phyloP scores from a whole-genome alignment of 2,888 invertebrate species.

The Ochropleura plecta region DNA sequence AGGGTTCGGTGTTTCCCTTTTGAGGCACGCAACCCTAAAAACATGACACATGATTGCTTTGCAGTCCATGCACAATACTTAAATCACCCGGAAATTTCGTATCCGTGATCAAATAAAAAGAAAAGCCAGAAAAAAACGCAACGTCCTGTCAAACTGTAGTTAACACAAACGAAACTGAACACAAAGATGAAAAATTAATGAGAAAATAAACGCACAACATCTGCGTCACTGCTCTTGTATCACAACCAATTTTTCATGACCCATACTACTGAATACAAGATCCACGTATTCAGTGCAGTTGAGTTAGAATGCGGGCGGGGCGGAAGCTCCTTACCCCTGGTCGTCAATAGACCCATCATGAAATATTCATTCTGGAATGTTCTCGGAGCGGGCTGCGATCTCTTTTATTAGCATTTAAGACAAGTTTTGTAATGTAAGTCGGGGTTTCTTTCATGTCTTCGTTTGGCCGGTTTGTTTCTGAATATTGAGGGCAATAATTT shows the following conservation, averaged over 20 bases:
- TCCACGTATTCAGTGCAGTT: slow-evolving; percentile 34
- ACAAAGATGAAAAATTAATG: slow-evolving; percentile 83
- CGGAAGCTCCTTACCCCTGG: slow-evolving; percentile 71
- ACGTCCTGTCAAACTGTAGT: slow-evolving; percentile 72
- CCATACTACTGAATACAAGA: slow-evolving; percentile 62
- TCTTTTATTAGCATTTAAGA: slow-evolving; percentile 86
- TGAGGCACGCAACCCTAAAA: no score
- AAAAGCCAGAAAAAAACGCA: slow-evolving; percentile 43
- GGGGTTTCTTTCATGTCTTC: slow-evolving; percentile 74
- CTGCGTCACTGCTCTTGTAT: slow-evolving; percentile 76
- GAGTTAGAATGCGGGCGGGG: slow-evolving; percentile 53
- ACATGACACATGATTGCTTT: slow-evolving; percentile 1
- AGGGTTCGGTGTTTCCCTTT: no score
- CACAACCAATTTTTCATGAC: slow-evolving; percentile 69
- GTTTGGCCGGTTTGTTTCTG: slow-evolving; percentile 70
- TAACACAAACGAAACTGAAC: slow-evolving; percentile 73
- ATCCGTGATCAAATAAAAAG: slow-evolving; percentile 41
- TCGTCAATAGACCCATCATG: slow-evolving; percentile 78
- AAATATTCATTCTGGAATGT: slow-evolving; percentile 83
- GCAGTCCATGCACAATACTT: slow-evolving; percentile 18
- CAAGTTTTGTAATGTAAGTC: slow-evolving; percentile 83
- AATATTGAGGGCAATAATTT: slow-evolving; percentile 74
- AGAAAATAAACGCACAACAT: slow-evolving; percentile 83
- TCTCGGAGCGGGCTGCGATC: slow-evolving; percentile 73
- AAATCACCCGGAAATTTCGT: slow-evolving; percentile 44